These are phyloP conservation scores for Neria commutata DNA, from an alignment of 2,888 invertebrate genomes.

Conservation along the genomic window DNA sequence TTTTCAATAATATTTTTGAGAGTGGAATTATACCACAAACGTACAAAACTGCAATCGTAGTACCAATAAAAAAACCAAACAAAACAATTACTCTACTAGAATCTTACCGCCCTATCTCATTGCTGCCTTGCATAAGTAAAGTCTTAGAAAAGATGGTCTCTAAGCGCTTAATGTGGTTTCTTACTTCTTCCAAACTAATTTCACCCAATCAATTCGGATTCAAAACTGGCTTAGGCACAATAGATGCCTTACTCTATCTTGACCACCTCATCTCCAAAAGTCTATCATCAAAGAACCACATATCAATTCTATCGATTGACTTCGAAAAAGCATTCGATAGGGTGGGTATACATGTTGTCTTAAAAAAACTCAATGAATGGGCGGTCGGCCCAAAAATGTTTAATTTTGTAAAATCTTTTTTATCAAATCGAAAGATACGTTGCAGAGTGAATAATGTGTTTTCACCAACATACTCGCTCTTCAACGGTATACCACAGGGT, in stretches of 20 bases:
- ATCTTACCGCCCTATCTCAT: conserved; percentile 22
- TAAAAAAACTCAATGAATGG: background rate
- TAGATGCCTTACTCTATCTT: too few relatives aligned
- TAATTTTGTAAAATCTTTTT: background rate
- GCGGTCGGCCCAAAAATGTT: background rate
- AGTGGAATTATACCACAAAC: background rate
- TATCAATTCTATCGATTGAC: background rate
- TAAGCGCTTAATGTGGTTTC: too few relatives aligned
- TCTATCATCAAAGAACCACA: too few relatives aligned
- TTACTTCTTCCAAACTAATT: too few relatives aligned
- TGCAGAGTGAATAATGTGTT: background rate
- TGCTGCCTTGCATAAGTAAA: too few relatives aligned
- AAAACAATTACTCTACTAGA: background rate
- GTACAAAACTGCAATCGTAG: background rate
- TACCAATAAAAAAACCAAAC: background rate
- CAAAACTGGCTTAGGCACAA: too few relatives aligned
- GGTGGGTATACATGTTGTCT: background rate
- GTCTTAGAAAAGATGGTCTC: too few relatives aligned
- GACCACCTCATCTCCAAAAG: too few relatives aligned
- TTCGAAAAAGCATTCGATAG: conserved; percentile 3
- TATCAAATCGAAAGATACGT: background rate
- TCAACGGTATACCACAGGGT: conserved; percentile 1
- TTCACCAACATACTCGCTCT: background rate
- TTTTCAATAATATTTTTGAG: too few relatives aligned
- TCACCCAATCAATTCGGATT: too few relatives aligned